Evolutionary conservation across 2,888 invertebrate species (phyloP), one percentile per base, ranked within the genome.

Genomic region (Tetrapedia diversipes): DNA sequence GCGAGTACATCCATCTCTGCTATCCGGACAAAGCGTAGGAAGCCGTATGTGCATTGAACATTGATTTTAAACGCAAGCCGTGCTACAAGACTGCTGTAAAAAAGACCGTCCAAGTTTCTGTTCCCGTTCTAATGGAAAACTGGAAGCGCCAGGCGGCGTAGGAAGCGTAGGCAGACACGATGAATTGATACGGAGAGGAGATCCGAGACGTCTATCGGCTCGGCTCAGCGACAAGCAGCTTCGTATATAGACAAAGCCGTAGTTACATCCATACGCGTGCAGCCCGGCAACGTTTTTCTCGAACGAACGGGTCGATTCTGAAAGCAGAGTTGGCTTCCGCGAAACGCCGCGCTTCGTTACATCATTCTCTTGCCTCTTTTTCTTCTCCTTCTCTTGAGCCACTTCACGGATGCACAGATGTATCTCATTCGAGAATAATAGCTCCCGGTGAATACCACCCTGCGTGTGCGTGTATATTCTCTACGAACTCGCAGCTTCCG

Each of bases 31-130:
- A 79, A 79, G 77, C 84, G 77, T 70, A 79, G 77, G 89, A 90
- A 90, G 88, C 90, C 89, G 80, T 89, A 89, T 84, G 79, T 79
- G 83, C 80, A 86, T 84, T 83, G 81, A 84, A 85, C 90, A 90
- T 89, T 88, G 90, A 90, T 90, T 90, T 89, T 88, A 87, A 89
- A 83, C 85, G 82, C 80, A 74, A 63, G 74, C 83, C 75, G 64
- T 22, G 64, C 75, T 77, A 67, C 68, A 67, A 77, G 77, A 71
- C 68, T 39, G 63, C 51, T 47, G 59, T 49, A 69, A 69, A 63
- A 72, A 68, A 65, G 47, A 39, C 79, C 68, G 64, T 63, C 41
- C 71, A 61, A 67, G 29, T 79, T 68, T 39, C 77, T 32, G 63
- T 69, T 61, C 64, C 60, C 39, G 59, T 76, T 71, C 64, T 72